phyloP scores from a whole-genome alignment of 1,140 invertebrate genomes.

The Venustaconcha ellipsiformis region DNA sequence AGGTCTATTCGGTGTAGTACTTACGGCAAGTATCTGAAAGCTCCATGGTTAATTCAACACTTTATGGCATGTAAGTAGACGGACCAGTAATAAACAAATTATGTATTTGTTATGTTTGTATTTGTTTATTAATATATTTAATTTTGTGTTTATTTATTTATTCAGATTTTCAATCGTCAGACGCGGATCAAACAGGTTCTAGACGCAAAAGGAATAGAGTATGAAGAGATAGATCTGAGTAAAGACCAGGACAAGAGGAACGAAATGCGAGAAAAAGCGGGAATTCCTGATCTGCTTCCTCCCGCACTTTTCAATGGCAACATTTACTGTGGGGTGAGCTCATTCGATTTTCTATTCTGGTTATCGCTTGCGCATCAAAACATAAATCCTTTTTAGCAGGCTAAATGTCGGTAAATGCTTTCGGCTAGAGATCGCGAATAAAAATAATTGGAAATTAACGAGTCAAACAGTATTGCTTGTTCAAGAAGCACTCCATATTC shows the following conservation, averaged over 20 bases:
- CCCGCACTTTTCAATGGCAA: conserved; percentile 48
- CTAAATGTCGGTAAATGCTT: neutral
- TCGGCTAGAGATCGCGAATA: neutral
- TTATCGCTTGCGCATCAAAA: neutral
- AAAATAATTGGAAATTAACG: neutral
- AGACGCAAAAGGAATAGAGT: conserved; percentile 42
- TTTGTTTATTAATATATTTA: too few species aligned
- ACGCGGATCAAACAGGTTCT: conserved; percentile 44
- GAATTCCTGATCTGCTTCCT: conserved; percentile 42
- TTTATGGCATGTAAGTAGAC: too few species aligned
- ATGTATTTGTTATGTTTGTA: too few species aligned
- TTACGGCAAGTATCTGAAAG: too few species aligned
- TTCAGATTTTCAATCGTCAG: conserved; percentile 45
- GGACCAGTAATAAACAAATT: too few species aligned
- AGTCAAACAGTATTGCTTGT: neutral
- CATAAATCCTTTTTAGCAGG: neutral
- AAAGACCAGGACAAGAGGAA: conserved; percentile 35
- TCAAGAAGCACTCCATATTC: neutral
- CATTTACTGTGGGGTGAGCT: conserved; percentile 44
- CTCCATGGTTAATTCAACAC: too few species aligned
- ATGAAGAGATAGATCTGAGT: conserved; percentile 41
- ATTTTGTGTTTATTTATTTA: neutral
- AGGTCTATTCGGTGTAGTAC: too few species aligned
- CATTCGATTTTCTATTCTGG: neutral
- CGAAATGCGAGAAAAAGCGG: conserved; percentile 45